phyloP scores from a whole-genome alignment of 2,797 vertebrate genomes.

The Myiothlypis coronata region DNA sequence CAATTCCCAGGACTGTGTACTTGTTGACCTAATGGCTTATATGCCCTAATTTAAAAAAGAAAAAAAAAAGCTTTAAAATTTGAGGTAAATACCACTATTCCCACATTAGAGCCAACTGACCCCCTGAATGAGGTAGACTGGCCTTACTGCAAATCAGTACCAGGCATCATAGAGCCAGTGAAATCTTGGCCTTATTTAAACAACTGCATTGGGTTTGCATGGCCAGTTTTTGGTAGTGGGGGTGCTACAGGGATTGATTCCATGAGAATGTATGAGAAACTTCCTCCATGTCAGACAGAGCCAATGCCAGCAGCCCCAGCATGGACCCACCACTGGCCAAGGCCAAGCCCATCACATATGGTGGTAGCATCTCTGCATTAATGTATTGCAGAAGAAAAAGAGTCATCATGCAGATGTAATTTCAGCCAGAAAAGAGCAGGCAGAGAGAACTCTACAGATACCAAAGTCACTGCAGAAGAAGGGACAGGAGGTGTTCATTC shows the following conservation, averaged over 20 bases:
- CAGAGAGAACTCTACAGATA: not conserved
- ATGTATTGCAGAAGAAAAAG: not conserved
- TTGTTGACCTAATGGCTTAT: not conserved
- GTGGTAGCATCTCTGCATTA: not conserved
- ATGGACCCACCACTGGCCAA: not conserved
- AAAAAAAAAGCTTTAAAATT: not conserved
- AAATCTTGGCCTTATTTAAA: not conserved
- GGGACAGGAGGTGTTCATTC: not conserved
- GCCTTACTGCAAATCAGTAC: not conserved
- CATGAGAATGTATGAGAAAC: not conserved
- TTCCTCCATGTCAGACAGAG: not conserved
- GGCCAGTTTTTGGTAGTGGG: not conserved
- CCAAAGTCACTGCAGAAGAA: not conserved
- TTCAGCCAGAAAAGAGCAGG: not conserved
- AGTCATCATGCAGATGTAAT: too few species aligned
- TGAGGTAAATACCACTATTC: not conserved
- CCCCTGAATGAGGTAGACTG: not conserved
- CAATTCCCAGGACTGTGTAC: not conserved
- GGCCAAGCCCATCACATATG: too few species aligned
- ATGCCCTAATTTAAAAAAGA: not conserved
- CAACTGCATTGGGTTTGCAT: not conserved
- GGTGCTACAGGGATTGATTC: not conserved
- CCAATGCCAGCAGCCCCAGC: not conserved
- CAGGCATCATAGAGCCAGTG: not conserved
- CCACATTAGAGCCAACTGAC: not conserved